Conservation (phyloP, 1,140 invertebrate genomes). For the Monochamus saltuarius region DNA sequence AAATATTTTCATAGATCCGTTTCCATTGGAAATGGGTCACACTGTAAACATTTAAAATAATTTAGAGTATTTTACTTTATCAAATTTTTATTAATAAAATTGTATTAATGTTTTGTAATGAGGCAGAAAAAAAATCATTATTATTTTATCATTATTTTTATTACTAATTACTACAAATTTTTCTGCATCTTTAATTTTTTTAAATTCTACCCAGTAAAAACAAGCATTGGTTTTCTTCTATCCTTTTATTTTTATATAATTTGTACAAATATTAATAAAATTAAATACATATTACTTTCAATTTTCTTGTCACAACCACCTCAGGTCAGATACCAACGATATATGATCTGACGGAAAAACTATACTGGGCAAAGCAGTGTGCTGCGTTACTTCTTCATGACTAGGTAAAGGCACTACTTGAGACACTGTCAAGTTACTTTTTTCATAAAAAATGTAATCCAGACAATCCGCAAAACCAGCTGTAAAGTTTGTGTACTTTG, state of each 20-base stretch:
- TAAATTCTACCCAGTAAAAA: too few species aligned
- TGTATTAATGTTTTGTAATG: too few species aligned
- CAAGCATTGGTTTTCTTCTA: too few species aligned
- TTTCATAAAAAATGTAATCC: conserved; percentile 91
- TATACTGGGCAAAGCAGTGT: conserved; percentile 81
- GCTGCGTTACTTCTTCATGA: conserved; percentile 70
- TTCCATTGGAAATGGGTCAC: too few species aligned
- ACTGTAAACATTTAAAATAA: too few species aligned
- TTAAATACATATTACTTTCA: not conserved
- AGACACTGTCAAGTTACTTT: conserved; percentile 62
- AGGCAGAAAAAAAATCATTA: too few species aligned
- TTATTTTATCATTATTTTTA: too few species aligned
- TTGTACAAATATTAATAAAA: not conserved
- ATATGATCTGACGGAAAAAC: conserved; percentile 93
- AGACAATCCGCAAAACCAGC: conserved; percentile 80
- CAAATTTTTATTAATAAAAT: too few species aligned
- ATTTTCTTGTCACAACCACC: conserved; percentile 53
- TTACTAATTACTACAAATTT: too few species aligned
- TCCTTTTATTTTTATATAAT: not conserved
- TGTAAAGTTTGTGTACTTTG: conserved; percentile 85
- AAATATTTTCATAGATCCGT: too few species aligned
- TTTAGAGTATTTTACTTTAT: too few species aligned
- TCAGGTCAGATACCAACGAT: conserved; percentile 80
- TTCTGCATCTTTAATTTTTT: too few species aligned
- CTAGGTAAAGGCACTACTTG: conserved; percentile 80